Evolutionary conservation across 2,888 invertebrate genomes (phyloP).

Genomic region (Phania funesta): DNA sequence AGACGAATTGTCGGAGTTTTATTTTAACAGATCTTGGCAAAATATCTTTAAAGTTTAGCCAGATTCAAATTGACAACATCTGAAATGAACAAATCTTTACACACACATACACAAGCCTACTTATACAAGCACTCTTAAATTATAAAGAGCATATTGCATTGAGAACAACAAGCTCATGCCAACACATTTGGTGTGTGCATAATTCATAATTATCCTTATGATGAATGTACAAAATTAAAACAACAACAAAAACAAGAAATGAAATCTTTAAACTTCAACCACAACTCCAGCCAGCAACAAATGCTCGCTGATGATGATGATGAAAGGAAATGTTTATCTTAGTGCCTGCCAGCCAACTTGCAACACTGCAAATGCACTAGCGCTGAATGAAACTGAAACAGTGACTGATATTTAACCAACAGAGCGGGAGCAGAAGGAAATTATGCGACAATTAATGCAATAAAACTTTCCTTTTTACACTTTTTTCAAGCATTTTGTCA

Average conservation of each 20-base stretch:
- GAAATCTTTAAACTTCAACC: conserved; percentile 16
- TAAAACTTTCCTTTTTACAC: conserved; percentile 55
- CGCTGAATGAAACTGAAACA: conserved; percentile 32
- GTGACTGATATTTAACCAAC: conserved; percentile 41
- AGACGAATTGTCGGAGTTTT: no score
- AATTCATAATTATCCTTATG: conserved; percentile 65
- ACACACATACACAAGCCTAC: neutral
- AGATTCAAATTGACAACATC: neutral
- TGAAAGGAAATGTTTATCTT: conserved; percentile 27
- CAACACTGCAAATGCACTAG: conserved; percentile 45
- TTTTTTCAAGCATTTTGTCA: conserved; percentile 63
- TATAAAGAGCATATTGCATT: conserved; percentile 34
- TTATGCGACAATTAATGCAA: conserved; percentile 67
- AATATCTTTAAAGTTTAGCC: neutral
- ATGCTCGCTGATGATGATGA: neutral
- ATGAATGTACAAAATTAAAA: conserved; percentile 42
- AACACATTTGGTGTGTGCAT: conserved; percentile 61
- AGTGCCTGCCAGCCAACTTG: conserved; percentile 47
- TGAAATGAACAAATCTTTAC: conserved; percentile 23
- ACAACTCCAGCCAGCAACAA: conserved; percentile 35
- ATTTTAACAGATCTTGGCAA: no score
- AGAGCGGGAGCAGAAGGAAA: conserved; percentile 53
- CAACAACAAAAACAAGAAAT: conserved; percentile 8
- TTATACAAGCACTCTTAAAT: conserved; percentile 1
- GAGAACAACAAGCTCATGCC: conserved; percentile 48